Conservation (phyloP, 2,797 vertebrate genomes). For the Benthosema pterotum region DNA sequence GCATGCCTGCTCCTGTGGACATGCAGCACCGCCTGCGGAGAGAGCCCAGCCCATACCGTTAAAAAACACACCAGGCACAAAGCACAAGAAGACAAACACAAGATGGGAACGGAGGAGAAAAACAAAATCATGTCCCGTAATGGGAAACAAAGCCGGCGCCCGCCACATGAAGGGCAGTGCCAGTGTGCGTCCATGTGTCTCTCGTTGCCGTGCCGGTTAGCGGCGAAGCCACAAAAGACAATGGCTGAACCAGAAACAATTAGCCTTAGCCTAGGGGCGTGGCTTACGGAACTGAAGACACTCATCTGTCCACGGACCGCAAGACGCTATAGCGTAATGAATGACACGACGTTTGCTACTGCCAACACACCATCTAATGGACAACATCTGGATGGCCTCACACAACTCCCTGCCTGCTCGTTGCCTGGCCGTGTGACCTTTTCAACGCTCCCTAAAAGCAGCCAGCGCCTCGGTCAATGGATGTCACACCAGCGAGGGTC, state of each 20-base stretch:
- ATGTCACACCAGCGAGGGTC: neutral
- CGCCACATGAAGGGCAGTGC: constrained; percentile 71
- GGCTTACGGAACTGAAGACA: constrained; percentile 50
- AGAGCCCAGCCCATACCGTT: constrained; percentile 52
- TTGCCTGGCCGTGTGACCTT: constrained; percentile 51
- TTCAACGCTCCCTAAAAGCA: constrained; percentile 12
- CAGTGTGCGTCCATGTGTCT: constrained; percentile 63
- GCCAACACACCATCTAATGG: constrained; percentile 70
- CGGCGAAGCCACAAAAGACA: constrained; percentile 71
- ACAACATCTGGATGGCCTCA: constrained; percentile 56
- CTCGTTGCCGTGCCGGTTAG: constrained; percentile 67
- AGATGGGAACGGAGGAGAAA: constrained; percentile 46
- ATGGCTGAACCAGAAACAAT: constrained; percentile 66
- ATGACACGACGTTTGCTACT: constrained; percentile 57
- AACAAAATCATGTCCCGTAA: constrained; percentile 74
- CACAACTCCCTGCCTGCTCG: constrained; percentile 47
- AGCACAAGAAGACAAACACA: constrained; percentile 43
- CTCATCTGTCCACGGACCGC: constrained; percentile 56
- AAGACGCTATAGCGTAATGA: constrained; percentile 65
- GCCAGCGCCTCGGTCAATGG: constrained; percentile 14
- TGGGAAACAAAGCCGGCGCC: constrained; percentile 69
- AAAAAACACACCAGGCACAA: constrained; percentile 52
- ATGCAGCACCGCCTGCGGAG: constrained; percentile 47
- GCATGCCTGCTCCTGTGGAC: constrained; percentile 21
- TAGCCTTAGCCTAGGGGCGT: constrained; percentile 68